Percentiles rank a stretch among this genome's conserved stretches.
Evolutionary conservation across 2,113 vertebrate genomes (phyloP).

Genomic region (Mirza zaza): DNA sequence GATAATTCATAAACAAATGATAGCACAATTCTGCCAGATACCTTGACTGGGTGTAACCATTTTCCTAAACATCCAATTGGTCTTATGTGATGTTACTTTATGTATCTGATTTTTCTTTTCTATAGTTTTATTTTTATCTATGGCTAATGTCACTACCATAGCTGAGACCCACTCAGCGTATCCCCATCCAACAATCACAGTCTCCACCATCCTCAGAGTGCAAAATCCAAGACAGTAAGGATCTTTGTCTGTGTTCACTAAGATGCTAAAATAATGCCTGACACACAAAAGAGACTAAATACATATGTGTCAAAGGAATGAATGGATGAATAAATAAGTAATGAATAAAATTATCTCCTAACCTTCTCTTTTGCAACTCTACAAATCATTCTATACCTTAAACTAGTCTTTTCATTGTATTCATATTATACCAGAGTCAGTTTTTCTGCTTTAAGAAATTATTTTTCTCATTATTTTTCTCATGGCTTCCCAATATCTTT

Average conservation of each 20-base stretch:
- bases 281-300: not conserved
- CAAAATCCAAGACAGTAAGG: not conserved
- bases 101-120: not conserved
- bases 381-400: not conserved
- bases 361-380: not conserved
- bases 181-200: rapidly evolving
- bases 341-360: not conserved
- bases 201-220: not conserved
- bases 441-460: not conserved
- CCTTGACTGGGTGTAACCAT: not conserved
- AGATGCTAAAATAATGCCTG: not conserved
- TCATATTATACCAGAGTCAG: not conserved
- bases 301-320: not conserved
- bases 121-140: not conserved
- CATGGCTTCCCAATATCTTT: not conserved
- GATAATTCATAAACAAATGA: not conserved
- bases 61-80: not conserved
- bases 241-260: not conserved
- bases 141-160: not conserved
- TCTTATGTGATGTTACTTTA: not conserved
- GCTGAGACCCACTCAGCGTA: not conserved
- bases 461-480: not conserved
- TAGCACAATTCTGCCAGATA: not conserved
- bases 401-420: not conserved
- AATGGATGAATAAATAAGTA: not conserved